Percentiles rank a stretch among this genome's conserved stretches.
Conservation (phyloP, 2,113 vertebrate genomes). For the Dipodomys ordii region DNA sequence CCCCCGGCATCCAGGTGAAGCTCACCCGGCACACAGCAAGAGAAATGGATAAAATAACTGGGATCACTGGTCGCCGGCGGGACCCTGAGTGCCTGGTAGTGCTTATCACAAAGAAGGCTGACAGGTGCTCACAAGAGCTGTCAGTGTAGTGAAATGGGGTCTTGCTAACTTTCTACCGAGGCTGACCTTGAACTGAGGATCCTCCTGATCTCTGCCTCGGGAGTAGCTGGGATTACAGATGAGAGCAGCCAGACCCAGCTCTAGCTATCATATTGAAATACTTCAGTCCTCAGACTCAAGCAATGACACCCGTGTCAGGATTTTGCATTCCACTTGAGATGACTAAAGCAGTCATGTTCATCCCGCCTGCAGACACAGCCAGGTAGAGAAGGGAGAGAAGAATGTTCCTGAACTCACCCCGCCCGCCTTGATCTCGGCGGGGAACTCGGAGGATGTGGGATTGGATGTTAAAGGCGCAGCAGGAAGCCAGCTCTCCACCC, state of each 20-base stretch:
- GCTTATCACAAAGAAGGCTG: too few species aligned
- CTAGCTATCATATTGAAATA: background rate
- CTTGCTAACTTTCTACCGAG: too few species aligned
- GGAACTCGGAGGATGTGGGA: slow-evolving; percentile 6
- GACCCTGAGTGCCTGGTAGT: too few species aligned
- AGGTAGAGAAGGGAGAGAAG: background rate
- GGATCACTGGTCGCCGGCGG: too few species aligned
- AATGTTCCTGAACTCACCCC: background rate
- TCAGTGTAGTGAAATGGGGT: too few species aligned
- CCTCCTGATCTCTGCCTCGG: too few species aligned
- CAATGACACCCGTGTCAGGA: background rate
- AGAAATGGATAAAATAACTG: too few species aligned
- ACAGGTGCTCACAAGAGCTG: too few species aligned
- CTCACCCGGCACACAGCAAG: too few species aligned
- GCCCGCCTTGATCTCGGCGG: background rate
- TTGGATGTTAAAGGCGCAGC: background rate
- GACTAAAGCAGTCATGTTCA: background rate
- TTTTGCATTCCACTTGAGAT: background rate
- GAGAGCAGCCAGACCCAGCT: background rate
- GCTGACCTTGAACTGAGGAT: too few species aligned
- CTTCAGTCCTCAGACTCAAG: background rate
- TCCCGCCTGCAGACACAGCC: background rate
- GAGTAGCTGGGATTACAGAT: too few species aligned
- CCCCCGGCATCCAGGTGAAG: too few species aligned
- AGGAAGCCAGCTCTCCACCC: background rate